Conservation (phyloP, 2,797 vertebrate species). For the Girardinus metallicus region DNA sequence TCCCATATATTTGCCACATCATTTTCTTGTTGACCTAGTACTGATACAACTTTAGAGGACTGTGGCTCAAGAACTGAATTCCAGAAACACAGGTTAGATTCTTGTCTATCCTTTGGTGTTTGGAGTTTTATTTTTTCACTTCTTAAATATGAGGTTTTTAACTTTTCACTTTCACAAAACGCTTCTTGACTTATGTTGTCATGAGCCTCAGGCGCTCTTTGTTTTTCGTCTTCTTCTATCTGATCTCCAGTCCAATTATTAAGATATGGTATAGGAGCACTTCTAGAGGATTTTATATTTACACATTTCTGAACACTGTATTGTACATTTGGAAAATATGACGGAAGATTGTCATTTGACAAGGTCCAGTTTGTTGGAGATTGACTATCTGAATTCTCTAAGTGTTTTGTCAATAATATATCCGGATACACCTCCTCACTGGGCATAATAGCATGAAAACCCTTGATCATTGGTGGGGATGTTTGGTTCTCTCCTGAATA, state of each 20-base stretch:
- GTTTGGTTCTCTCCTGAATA: slow-evolving; percentile 52
- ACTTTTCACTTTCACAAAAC: neutral
- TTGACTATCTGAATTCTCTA: neutral
- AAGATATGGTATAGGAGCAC: neutral
- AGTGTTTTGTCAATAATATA: slow-evolving; percentile 10
- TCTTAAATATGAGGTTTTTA: neutral
- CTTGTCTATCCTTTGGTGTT: neutral
- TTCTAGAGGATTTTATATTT: slow-evolving; percentile 1
- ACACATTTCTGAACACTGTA: neutral
- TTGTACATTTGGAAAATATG: neutral
- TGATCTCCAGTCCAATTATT: slow-evolving; percentile 6
- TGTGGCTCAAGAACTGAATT: slow-evolving; percentile 40
- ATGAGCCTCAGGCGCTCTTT: neutral
- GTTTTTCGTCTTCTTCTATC: neutral
- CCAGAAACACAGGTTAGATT: slow-evolving; percentile 58
- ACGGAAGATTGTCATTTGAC: neutral
- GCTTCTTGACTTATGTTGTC: neutral
- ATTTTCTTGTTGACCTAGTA: neutral
- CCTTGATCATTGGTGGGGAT: slow-evolving; percentile 4
- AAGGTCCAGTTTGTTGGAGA: neutral
- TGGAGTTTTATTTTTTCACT: neutral
- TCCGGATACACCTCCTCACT: neutral
- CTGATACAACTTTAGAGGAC: neutral
- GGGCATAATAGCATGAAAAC: neutral
- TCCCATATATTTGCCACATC: neutral